phyloP scores from a whole-genome alignment of 2,113 vertebrate species.

The Cyanistes caeruleus region DNA sequence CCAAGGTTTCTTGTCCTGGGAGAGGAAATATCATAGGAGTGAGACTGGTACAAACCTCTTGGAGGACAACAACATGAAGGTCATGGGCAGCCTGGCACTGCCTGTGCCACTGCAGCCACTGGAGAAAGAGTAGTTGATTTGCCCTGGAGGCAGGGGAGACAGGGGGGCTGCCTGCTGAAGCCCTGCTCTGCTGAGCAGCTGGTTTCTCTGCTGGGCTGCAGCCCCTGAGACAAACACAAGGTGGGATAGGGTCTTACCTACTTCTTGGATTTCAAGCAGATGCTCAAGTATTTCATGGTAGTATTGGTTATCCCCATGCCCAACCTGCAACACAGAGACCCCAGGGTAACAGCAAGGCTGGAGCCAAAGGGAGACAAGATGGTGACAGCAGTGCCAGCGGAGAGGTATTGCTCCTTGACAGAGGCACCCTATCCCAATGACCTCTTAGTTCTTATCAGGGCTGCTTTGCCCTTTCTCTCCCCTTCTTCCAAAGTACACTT shows the following conservation, averaged over 20 bases:
- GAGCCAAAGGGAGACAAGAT: rapidly evolving
- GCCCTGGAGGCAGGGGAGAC: background rate
- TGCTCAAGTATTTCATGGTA: constrained; percentile 72
- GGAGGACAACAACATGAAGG: background rate
- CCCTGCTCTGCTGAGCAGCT: background rate
- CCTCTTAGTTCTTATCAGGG: background rate
- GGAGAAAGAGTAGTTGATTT: background rate
- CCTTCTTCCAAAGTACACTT: background rate
- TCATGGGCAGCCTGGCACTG: background rate
- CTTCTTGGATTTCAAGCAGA: constrained; percentile 41
- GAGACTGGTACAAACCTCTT: background rate
- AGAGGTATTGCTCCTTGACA: rapidly evolving
- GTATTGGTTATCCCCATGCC: constrained; percentile 69
- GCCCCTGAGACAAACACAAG: background rate
- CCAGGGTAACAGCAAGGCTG: background rate
- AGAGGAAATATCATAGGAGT: background rate
- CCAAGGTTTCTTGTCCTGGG: constrained; percentile 70
- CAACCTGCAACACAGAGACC: constrained; percentile 65
- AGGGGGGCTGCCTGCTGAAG: rapidly evolving
- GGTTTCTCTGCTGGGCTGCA: background rate
- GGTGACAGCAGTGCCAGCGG: background rate
- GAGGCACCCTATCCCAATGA: rapidly evolving
- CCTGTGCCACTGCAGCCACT: background rate
- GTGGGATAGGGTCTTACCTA: constrained; percentile 63
- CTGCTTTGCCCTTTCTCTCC: background rate